phyloP scores from a whole-genome alignment of 2,797 vertebrate species.

The Oreochromis mossambicus region DNA sequence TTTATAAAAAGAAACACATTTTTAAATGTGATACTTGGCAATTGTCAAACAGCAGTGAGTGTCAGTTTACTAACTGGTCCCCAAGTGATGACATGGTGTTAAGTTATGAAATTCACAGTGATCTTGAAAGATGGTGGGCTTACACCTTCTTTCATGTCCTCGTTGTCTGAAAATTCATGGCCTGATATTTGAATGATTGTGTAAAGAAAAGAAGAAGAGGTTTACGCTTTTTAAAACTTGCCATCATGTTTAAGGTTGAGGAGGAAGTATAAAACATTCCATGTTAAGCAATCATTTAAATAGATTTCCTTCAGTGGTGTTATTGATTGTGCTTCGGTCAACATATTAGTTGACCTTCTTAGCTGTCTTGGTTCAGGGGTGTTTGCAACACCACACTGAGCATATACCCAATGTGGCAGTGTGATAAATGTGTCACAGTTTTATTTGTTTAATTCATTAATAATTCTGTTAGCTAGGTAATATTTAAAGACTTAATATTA shows the following conservation, averaged over 20 bases:
- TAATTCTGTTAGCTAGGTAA: background rate
- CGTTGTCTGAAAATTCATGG: background rate
- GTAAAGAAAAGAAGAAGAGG: background rate
- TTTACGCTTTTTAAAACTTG: background rate
- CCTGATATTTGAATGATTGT: background rate
- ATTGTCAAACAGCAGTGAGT: background rate
- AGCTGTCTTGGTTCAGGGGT: background rate
- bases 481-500: background rate
- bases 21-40: slow-evolving; percentile 1
- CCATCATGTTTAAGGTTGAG: background rate
- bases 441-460: background rate
- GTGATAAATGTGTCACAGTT: background rate
- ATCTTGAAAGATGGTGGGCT: background rate
- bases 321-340: background rate
- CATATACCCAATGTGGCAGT: slow-evolving; percentile 10
- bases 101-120: slow-evolving; percentile 16
- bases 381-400: background rate
- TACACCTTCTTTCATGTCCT: background rate
- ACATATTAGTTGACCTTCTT: background rate
- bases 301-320: background rate
- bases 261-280: background rate
- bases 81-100: background rate
- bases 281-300: background rate
- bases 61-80: slow-evolving; percentile 15
- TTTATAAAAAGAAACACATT: slow-evolving; percentile 16